A percentile compares a stretch with the other conserved stretches of the same genome.
Evolutionary conservation across 2,888 invertebrate species (phyloP).

Genomic region (Parapristionchus giblindavisi): DNA sequence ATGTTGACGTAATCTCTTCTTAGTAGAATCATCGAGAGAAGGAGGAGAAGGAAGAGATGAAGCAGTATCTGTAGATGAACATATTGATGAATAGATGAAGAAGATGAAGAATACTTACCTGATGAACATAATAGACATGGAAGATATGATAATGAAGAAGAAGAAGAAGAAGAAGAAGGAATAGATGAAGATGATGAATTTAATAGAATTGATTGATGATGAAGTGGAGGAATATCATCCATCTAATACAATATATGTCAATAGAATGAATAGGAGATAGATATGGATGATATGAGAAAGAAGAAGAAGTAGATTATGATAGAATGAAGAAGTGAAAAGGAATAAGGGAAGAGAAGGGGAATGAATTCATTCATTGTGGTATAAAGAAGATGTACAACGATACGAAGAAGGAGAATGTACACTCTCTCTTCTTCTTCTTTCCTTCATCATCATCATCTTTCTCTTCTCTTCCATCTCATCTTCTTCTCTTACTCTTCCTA

Average conservation of each 20-base stretch:
- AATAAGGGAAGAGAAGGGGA: conserved; percentile 24
- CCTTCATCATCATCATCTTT: background rate
- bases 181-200: background rate
- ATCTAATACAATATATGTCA: background rate
- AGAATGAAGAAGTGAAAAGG: conserved; percentile 6
- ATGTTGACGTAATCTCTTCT: conserved; percentile 25
- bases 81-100: background rate
- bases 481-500: too few species aligned
- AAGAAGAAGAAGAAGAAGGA: background rate
- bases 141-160: background rate
- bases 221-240: background rate
- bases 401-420: background rate
- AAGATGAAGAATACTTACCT: background rate
- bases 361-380: background rate
- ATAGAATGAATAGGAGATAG: background rate
- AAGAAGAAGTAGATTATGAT: background rate
- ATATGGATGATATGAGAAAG: background rate
- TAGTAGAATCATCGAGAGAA: conserved; percentile 15
- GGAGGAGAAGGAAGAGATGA: conserved; percentile 22
- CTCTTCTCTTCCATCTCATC: too few species aligned
- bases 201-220: background rate
- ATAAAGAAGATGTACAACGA: conserved; percentile 8
- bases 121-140: conserved; percentile 4
- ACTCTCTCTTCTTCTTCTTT: background rate
- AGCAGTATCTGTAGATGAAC: background rate